Conservation (phyloP, 2,888 invertebrate genomes). For the Leptopilina syphax region DNA sequence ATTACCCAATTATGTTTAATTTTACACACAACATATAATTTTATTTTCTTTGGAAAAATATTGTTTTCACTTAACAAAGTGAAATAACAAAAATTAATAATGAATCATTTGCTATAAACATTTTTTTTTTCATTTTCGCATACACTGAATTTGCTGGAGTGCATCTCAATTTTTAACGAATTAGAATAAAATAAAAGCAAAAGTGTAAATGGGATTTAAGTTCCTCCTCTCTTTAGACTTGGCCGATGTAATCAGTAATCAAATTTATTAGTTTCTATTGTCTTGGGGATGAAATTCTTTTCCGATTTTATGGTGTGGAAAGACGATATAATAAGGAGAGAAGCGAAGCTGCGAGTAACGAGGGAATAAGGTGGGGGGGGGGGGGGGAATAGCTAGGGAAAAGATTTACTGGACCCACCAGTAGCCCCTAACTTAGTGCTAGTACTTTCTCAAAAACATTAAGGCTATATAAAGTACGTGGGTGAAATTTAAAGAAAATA, state of each 20-base stretch:
- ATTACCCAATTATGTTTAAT: no score
- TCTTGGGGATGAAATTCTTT: slow-evolving; percentile 76
- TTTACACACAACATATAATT: no score
- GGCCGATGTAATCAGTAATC: slow-evolving; percentile 75
- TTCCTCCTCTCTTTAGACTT: slow-evolving; percentile 51
- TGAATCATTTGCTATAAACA: no score
- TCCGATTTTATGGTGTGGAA: slow-evolving; percentile 77
- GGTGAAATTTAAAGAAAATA: slow-evolving; percentile 6
- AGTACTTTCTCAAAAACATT: slow-evolving; percentile 68
- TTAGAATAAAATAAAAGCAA: neutral
- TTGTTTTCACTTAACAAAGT: no score
- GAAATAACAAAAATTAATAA: no score
- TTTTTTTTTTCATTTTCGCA: neutral
- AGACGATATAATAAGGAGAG: slow-evolving; percentile 77
- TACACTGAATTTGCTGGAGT: slow-evolving; percentile 15
- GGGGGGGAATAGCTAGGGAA: slow-evolving; percentile 68
- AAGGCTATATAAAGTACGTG: slow-evolving; percentile 66
- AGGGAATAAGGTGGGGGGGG: slow-evolving; percentile 73
- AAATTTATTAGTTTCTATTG: slow-evolving; percentile 77
- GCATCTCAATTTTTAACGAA: slow-evolving; percentile 27
- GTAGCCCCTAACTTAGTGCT: slow-evolving; percentile 71
- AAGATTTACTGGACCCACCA: slow-evolving; percentile 74
- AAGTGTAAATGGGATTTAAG: slow-evolving; percentile 55
- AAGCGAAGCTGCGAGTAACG: slow-evolving; percentile 75
- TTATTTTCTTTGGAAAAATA: no score